These are phyloP conservation scores for Scrobipalpa atriplicella DNA, from an alignment of 2,888 invertebrate genomes.

Conservation along the genomic window DNA sequence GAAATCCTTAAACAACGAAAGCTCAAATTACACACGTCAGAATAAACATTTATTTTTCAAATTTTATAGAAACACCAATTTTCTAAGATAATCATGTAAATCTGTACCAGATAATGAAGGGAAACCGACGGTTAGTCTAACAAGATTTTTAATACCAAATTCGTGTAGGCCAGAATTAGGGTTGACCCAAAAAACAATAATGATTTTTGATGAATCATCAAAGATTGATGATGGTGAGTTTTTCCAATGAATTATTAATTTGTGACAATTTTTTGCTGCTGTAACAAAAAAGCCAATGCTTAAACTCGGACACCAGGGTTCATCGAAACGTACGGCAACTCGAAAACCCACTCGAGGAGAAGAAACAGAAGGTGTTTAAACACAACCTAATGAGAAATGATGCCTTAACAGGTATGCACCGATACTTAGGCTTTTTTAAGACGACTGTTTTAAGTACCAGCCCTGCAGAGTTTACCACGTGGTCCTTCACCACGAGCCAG, in stretches of 20 bases:
- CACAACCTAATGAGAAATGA: no score
- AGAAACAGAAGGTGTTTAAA: no score
- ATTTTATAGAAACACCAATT: constrained; percentile 40
- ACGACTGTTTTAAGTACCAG: neutral
- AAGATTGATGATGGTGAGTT: neutral
- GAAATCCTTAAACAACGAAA: neutral
- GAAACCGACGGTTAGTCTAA: constrained; percentile 75
- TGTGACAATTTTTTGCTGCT: no score
- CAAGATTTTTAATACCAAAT: constrained; percentile 71
- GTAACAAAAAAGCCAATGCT: no score
- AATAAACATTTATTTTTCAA: constrained; percentile 32
- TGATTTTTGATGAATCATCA: neutral
- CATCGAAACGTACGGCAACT: no score
- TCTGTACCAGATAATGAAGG: constrained; percentile 61
- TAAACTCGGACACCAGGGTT: no score
- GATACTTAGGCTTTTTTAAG: neutral
- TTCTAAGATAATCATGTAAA: constrained; percentile 47
- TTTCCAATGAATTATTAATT: no score
- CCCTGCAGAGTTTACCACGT: constrained; percentile 52
- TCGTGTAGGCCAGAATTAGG: constrained; percentile 39
- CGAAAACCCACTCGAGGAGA: no score
- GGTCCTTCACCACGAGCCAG: constrained; percentile 64
- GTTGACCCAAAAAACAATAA: constrained; percentile 6
- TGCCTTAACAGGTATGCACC: no score
- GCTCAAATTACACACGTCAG: constrained; percentile 33